phyloP scores from a whole-genome alignment of 2,113 vertebrate species.

The human (Homo sapiens) region DNA sequence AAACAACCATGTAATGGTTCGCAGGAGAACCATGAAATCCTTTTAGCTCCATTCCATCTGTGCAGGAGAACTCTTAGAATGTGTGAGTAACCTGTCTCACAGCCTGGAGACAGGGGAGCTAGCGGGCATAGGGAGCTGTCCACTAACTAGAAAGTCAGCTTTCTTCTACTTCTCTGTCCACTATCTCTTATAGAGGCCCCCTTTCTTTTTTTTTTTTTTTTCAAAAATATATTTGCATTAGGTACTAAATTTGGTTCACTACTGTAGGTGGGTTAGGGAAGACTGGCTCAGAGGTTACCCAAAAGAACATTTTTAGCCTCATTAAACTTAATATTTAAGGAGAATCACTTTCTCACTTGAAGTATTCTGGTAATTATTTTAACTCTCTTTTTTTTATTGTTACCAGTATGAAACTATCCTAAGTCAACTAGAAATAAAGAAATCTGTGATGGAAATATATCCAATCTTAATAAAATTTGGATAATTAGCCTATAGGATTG shows the following conservation, averaged over 20 bases:
- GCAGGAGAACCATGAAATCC: not conserved
- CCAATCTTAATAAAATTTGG: conserved; percentile 53
- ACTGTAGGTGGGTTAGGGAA: not conserved
- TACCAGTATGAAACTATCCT: conserved; percentile 21
- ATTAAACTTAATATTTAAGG: conserved; percentile 63
- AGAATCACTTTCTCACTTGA: conserved; percentile 60
- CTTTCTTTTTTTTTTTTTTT: not conserved
- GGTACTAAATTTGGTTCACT: not conserved
- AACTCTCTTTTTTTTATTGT: conserved; percentile 38
- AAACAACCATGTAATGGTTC: not conserved
- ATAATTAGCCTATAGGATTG: conserved; percentile 60
- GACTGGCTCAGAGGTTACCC: conserved; percentile 19
- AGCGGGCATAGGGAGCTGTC: rapidly evolving
- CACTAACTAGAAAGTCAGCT: not conserved
- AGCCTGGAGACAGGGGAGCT: not conserved
- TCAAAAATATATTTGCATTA: not conserved
- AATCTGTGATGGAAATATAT: conserved; percentile 37
- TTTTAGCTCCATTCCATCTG: not conserved
- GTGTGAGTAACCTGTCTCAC: not conserved
- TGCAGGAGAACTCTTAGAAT: not conserved
- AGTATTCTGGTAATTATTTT: conserved; percentile 65
- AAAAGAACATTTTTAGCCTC: conserved; percentile 51
- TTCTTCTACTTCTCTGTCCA: not conserved
- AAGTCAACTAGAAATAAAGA: conserved; percentile 54
- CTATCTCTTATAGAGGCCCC: not conserved